Conservation (phyloP, 2,113 vertebrate genomes). For the Sciurus niger region DNA sequence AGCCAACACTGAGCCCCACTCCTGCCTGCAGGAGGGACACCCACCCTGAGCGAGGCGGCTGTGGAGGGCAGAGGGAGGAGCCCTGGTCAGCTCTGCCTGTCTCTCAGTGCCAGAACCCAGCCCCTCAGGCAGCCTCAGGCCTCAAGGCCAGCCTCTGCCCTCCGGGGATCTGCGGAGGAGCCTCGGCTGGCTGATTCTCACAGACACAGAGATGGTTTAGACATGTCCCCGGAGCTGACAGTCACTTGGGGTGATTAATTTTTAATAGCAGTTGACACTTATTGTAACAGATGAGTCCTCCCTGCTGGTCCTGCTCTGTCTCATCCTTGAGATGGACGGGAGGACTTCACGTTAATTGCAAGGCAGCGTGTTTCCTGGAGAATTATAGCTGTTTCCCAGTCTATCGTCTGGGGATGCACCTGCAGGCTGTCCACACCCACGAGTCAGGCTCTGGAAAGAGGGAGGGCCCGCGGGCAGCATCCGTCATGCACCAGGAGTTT, state of each 20-base stretch:
- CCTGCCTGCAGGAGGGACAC: not conserved
- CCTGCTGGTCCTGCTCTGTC: not conserved
- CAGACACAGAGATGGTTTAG: not conserved
- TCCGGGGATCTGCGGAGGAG: not conserved
- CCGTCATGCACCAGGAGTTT: not conserved
- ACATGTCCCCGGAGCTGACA: not conserved
- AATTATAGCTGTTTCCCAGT: not conserved
- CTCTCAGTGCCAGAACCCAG: not conserved
- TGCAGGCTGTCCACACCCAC: not conserved
- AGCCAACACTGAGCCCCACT: too few species aligned
- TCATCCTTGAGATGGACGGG: not conserved
- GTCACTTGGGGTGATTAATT: constrained; percentile 6
- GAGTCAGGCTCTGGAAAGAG: not conserved
- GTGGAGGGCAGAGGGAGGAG: not conserved
- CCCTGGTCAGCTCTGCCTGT: not conserved
- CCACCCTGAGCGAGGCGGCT: not conserved
- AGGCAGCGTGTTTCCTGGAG: constrained; percentile 4
- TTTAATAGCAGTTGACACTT: constrained; percentile 24
- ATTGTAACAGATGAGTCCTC: not conserved
- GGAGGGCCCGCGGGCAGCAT: not conserved
- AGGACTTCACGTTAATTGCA: constrained; percentile 46
- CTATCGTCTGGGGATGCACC: not conserved
- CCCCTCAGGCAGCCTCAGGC: not conserved
- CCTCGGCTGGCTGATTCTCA: not conserved
- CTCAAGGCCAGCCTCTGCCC: too few species aligned